Base-by-base conservation (phyloP, 2,888 invertebrate species). In the Eurois occulta region DNA sequence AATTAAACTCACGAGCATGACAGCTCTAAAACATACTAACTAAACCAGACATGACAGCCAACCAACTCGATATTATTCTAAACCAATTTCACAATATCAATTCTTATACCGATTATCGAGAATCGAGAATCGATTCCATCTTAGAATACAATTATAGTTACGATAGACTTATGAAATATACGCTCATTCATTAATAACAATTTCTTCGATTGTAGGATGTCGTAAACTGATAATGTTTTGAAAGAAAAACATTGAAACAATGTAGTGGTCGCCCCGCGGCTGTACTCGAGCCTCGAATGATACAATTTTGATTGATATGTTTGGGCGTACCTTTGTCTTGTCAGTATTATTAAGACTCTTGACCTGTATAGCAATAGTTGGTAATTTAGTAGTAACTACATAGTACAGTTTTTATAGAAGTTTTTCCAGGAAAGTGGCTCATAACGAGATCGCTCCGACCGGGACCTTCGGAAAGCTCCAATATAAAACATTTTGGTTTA, bases 151-250 rank as follows among this genome's bases (percentile, higher is more conserved):
- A 83, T 80, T 80, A 75, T 79, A 71, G 85, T 87, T 80, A 80
- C 75, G 75, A 85, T 74, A 71, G 21, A 8, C 48, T 85, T 85
- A 66, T 70, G 80, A 74, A 85, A 85, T 84, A 70, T 28, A 65
- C 67, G 70, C 41, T 87, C 78, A 84, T 85, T 87, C 85, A 85
- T 85, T 85, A 85, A 85, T 85, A 87, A 75, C 74, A 69, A 87
- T 84, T 77, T 80, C 85, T 87, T 76, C 77, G 4, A 76, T 85
- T 87, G 80, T 85, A 16, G 7, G 69, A 74, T 84, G 73, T 80
- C 16, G 81, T 73, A 81, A 81, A 64, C 66, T 10, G 55, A 35
- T 68, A 65, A 41, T 60, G 81, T 85, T 87, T 86, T 85, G 85
- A 58, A 86, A 81, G 77, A 81, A 86, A 84, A 85, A 84, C 43